Conservation (phyloP, 2,113 vertebrate genomes). For the Pachyramphus minor region DNA sequence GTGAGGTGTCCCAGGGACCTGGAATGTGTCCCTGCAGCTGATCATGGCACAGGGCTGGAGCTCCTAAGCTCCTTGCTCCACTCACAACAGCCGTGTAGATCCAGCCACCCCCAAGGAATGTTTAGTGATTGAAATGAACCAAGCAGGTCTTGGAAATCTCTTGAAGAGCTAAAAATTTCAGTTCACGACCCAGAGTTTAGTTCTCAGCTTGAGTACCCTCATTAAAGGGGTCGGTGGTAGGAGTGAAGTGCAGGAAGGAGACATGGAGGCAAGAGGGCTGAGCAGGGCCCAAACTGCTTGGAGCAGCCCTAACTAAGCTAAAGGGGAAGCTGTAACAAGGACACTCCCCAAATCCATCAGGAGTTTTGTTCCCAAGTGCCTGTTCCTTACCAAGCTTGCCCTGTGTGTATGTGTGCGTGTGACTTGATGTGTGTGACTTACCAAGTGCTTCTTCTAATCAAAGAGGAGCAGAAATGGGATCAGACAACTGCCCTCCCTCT, state of each 20-base stretch:
- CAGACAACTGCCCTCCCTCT: conserved; percentile 26
- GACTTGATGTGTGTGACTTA: background rate
- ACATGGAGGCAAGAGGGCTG: background rate
- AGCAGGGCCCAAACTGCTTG: background rate
- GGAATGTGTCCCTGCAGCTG: background rate
- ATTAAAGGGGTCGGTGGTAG: rapidly evolving
- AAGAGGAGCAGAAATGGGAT: conserved; percentile 25
- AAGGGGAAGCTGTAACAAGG: background rate
- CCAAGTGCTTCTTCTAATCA: background rate
- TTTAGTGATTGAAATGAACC: background rate
- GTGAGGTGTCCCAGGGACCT: background rate
- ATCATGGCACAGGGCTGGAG: background rate
- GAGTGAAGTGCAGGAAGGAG: background rate
- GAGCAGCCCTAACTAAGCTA: background rate
- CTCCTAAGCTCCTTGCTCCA: background rate
- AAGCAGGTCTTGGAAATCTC: conserved; percentile 9
- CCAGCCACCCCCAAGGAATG: rapidly evolving
- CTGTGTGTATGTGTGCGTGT: background rate
- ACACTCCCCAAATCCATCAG: background rate
- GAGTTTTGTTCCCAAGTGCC: background rate
- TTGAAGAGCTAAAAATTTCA: background rate
- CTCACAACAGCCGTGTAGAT: background rate
- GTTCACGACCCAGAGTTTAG: background rate
- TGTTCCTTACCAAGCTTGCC: background rate
- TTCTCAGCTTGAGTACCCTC: background rate